Evolutionary conservation across 2,888 invertebrate genomes (phyloP).

Genomic region (Ormyrus rosae): DNA sequence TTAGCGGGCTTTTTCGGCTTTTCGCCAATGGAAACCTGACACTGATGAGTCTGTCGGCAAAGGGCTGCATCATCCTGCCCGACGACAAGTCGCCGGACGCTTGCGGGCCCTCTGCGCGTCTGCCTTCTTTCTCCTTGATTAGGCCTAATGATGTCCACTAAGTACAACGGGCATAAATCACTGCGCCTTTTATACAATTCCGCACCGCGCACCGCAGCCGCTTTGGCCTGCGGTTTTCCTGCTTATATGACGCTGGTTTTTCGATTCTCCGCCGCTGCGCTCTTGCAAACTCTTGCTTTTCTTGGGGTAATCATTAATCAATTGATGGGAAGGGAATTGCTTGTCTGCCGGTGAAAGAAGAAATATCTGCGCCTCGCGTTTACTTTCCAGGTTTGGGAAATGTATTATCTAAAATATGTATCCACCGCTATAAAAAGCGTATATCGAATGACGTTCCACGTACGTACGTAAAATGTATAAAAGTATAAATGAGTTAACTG

Average conservation of each 20-base stretch:
- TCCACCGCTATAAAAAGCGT: too few relatives aligned
- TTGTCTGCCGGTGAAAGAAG: too few relatives aligned
- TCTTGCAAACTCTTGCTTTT: not conserved
- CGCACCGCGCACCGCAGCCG: not conserved
- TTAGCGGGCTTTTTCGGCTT: slow-evolving; percentile 14
- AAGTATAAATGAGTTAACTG: not conserved
- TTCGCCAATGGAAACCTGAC: slow-evolving; percentile 35
- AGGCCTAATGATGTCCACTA: slow-evolving; percentile 47
- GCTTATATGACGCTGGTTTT: not conserved
- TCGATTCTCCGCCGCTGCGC: not conserved
- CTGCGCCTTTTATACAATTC: not conserved
- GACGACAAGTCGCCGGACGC: slow-evolving; percentile 31
- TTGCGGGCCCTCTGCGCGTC: not conserved
- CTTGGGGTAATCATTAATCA: too few relatives aligned
- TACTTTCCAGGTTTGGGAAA: too few relatives aligned
- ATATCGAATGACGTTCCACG: too few relatives aligned
- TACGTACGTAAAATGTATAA: too few relatives aligned
- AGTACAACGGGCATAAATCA: slow-evolving; percentile 39
- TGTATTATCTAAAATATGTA: too few relatives aligned
- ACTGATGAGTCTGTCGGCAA: slow-evolving; percentile 42
- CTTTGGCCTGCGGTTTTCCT: too few relatives aligned
- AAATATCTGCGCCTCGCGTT: too few relatives aligned
- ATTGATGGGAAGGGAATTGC: too few relatives aligned
- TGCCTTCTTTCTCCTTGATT: slow-evolving; percentile 24
- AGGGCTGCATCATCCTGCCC: slow-evolving; percentile 36